Conservation (phyloP, 2,888 invertebrate species). For the Sialis fuliginosa region DNA sequence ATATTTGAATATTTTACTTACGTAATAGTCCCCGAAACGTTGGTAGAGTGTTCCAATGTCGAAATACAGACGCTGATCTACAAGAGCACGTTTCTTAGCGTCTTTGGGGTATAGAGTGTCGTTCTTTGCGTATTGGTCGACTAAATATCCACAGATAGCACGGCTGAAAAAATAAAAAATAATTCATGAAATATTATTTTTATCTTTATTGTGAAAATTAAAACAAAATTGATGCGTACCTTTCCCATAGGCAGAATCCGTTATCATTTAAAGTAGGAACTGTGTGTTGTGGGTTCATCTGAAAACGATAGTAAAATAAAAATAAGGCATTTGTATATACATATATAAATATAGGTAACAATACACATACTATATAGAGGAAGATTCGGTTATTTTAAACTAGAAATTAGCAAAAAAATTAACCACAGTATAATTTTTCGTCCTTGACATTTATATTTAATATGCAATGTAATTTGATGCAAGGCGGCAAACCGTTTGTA, state of each 20-base stretch:
- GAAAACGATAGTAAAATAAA: slow-evolving; percentile 14
- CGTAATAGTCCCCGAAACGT: slow-evolving; percentile 52
- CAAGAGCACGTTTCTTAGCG: slow-evolving; percentile 52
- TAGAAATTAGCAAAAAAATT: too few species aligned
- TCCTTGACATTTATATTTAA: too few species aligned
- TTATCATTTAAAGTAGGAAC: slow-evolving; percentile 73
- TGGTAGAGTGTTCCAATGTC: slow-evolving; percentile 60
- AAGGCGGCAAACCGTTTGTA: too few species aligned
- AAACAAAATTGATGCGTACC: slow-evolving; percentile 16
- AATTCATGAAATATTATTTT: neutral
- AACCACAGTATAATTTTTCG: too few species aligned
- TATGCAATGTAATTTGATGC: too few species aligned
- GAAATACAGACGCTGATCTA: slow-evolving; percentile 66
- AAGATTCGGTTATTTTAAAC: too few species aligned
- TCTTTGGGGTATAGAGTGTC: slow-evolving; percentile 62
- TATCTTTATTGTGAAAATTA: neutral
- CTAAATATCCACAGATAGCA: slow-evolving; percentile 64
- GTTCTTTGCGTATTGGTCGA: slow-evolving; percentile 62
- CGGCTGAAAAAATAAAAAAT: slow-evolving; percentile 30
- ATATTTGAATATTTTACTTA: slow-evolving; percentile 26
- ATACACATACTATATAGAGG: too few species aligned
- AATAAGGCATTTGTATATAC: neutral
- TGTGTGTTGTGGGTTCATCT: slow-evolving; percentile 72
- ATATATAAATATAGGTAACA: too few species aligned
- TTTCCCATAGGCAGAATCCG: slow-evolving; percentile 68